Evolutionary conservation across 2,797 vertebrate species (phyloP).

Genomic region (Lindbergichthys nudifrons): DNA sequence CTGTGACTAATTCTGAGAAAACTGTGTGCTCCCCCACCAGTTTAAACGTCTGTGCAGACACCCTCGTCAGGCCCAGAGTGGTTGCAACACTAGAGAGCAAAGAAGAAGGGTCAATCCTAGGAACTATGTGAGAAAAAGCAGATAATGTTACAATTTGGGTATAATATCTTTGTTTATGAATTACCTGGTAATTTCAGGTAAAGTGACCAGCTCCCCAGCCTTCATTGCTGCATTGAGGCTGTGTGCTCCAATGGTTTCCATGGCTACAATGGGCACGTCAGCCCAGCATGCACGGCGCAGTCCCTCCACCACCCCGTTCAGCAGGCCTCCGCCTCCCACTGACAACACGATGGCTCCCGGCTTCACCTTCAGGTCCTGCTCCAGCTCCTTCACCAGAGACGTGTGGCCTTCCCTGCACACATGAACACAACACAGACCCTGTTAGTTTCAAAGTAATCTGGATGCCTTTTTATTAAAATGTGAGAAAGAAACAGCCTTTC

Average conservation of each 20-base stretch:
- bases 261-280: slow-evolving; percentile 88
- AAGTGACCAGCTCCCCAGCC: slow-evolving; percentile 86
- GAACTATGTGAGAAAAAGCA: not conserved
- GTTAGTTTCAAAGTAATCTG: slow-evolving; percentile 8
- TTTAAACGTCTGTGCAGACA: slow-evolving; percentile 85
- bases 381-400: slow-evolving; percentile 89
- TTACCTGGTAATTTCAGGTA: slow-evolving; percentile 92
- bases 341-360: slow-evolving; percentile 89
- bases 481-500: not conserved
- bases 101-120: not conserved
- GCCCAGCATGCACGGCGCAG: slow-evolving; percentile 88
- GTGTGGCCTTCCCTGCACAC: slow-evolving; percentile 89
- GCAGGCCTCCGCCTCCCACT: slow-evolving; percentile 91
- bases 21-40: slow-evolving; percentile 82
- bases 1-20: slow-evolving; percentile 89
- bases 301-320: slow-evolving; percentile 89
- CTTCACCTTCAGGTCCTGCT: slow-evolving; percentile 82
- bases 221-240: slow-evolving; percentile 87
- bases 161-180: not conserved
- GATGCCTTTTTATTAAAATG: not conserved
- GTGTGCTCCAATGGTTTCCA: slow-evolving; percentile 91
- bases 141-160: not conserved
- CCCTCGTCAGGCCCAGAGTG: slow-evolving; percentile 88
- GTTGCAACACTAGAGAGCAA: slow-evolving; percentile 86
- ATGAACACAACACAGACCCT: not conserved